Base-by-base conservation (phyloP, 1,140 invertebrate species). In the Stegodyphus dumicola region DNA sequence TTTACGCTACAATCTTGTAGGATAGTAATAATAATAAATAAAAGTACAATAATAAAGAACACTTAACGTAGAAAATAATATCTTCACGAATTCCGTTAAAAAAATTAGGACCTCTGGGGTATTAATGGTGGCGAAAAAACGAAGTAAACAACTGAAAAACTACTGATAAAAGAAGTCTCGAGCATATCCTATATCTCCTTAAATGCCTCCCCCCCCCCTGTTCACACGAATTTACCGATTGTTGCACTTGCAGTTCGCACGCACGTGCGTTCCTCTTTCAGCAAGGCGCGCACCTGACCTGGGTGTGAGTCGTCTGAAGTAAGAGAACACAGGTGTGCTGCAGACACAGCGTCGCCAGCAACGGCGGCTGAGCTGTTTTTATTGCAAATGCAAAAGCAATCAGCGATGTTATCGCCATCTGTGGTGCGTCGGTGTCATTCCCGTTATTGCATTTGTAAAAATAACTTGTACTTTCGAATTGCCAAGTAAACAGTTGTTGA, bases 181-280 rank as follows among this genome's bases (percentile, higher is more conserved):
- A 60, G 9, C 56, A 67, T 78, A 78, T 78, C 77, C 77, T 78
- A 78, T 78, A 78, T 78, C 77, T 77, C 48, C 76, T 77, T 77
- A 66, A 33, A 33, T 60, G 48, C 48, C 64, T 17, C 15, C 67
- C 67, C 66, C 67, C 67, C 66, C 78, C 78, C 78, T 49, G 66
- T 80, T 81, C 78, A 81, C 78, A 81, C 78, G 78, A 73, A 81
- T 71, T 81, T 81, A 81, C 78, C 78, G 78, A 83, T 83, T 83
- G 71, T 75, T 83, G 80, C 80, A 83, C 80, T 83, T 65, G 69
- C 69, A 49, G 33, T 71, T 71, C 69, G 69, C 7, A 71, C 49
- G 80, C 80, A 83, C 80, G 71, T 75, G 80, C 60, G 80, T 67
- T 65, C 80, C 64, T 70, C n/a, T 71, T 54, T 18, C 51, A 49